A percentile compares a stretch with the other conserved stretches of the same genome.
These are phyloP conservation scores for Macrocentrus cingulum DNA, from an alignment of 1,140 invertebrate genomes.

Conservation along the genomic window DNA sequence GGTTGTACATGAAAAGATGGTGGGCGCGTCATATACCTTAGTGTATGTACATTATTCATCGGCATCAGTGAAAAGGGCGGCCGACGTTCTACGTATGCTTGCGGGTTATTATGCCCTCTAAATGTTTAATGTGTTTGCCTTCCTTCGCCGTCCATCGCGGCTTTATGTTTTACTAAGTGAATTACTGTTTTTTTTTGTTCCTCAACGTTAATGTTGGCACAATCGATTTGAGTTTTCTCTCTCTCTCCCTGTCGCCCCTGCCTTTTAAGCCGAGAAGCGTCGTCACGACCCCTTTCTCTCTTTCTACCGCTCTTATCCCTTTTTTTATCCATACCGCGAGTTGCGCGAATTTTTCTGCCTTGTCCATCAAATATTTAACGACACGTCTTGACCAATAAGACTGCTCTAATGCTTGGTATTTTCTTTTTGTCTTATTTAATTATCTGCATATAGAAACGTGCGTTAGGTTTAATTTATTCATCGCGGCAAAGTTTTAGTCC, in stretches of 20 bases:
- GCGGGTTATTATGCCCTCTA: constrained; percentile 60
- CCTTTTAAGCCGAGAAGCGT: constrained; percentile 21
- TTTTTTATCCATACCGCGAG: too few relatives aligned
- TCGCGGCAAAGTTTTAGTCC: too few relatives aligned
- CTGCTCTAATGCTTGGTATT: background rate
- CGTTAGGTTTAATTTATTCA: too few relatives aligned
- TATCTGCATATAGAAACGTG: background rate
- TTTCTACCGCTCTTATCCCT: background rate
- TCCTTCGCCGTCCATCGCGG: constrained; percentile 55
- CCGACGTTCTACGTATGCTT: constrained; percentile 55
- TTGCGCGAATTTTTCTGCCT: constrained; percentile 32
- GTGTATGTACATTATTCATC: constrained; percentile 57
- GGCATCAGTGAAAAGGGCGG: constrained; percentile 58
- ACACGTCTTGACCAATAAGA: constrained; percentile 10
- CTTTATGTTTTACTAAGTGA: constrained; percentile 62
- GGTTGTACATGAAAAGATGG: constrained; percentile 24
- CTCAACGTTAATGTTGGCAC: constrained; percentile 55
- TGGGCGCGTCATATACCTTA: constrained; percentile 42
- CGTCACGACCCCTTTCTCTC: constrained; percentile 22
- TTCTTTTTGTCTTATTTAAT: background rate
- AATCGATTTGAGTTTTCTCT: constrained; percentile 49
- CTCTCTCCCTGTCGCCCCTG: constrained; percentile 28
- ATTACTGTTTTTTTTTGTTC: constrained; percentile 58
- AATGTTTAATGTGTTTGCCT: constrained; percentile 63
- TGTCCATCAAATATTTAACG: constrained; percentile 34